Evolutionary conservation across 2,888 invertebrate species (phyloP).

Genomic region (Ornithoptera priamus): DNA sequence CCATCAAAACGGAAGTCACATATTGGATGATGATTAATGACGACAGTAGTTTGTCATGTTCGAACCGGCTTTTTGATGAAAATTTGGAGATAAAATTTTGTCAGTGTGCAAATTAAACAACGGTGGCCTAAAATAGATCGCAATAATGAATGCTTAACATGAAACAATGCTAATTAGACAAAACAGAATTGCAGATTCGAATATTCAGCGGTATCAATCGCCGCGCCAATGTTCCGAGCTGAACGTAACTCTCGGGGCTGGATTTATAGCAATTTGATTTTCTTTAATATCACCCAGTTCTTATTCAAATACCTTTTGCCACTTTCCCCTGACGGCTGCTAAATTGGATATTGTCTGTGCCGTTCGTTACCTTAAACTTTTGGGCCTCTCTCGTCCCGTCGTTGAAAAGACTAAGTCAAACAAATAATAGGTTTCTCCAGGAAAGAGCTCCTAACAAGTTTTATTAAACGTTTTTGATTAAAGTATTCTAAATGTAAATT

Average conservation of each 20-base stretch:
- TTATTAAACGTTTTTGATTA: background rate
- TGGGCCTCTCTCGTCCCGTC: constrained; percentile 7
- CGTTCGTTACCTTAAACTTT: constrained; percentile 27
- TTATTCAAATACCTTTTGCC: constrained; percentile 21
- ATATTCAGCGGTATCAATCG: constrained; percentile 15
- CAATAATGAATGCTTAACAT: constrained; percentile 11
- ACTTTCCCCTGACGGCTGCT: constrained; percentile 18
- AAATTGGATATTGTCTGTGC: constrained; percentile 24
- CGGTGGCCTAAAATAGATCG: background rate
- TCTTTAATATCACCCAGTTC: constrained; percentile 22
- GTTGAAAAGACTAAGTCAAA: constrained; percentile 9
- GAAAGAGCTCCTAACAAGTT: background rate
- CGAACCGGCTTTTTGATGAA: background rate
- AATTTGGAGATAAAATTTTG: background rate
- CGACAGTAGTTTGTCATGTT: too few relatives aligned
- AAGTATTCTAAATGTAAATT: background rate
- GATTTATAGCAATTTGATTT: constrained; percentile 24
- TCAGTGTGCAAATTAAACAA: background rate
- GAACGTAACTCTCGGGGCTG: constrained; percentile 3
- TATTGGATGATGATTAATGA: too few relatives aligned
- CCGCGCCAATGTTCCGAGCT: constrained; percentile 4
- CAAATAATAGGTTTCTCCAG: constrained; percentile 11
- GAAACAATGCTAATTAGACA: constrained; percentile 15
- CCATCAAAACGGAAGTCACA: too few relatives aligned
- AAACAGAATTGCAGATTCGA: background rate